phyloP scores from a whole-genome alignment of 2,113 vertebrate species.

The Gavia stellata region DNA sequence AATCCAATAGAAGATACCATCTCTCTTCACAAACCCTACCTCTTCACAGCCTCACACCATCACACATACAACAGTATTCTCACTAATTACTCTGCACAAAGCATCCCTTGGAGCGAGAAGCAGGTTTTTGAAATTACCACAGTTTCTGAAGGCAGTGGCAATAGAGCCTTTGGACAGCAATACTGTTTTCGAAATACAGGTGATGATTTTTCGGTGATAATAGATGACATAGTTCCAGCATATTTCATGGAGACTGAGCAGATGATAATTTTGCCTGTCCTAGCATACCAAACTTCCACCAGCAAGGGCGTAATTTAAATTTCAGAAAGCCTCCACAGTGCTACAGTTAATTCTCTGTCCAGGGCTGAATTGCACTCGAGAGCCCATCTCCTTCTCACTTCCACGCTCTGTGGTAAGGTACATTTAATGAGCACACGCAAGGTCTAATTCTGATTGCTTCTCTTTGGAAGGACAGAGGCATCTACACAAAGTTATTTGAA shows the following conservation, averaged over 20 bases:
- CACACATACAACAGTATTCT: background rate
- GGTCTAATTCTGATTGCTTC: background rate
- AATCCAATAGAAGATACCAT: background rate
- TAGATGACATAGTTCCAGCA: background rate
- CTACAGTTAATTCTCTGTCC: background rate
- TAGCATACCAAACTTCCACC: background rate
- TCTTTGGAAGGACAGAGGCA: background rate
- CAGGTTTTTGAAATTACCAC: background rate
- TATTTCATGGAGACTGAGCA: background rate
- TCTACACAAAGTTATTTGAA: background rate
- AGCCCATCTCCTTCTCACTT: background rate
- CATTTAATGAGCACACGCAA: background rate
- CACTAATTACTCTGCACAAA: background rate
- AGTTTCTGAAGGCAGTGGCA: background rate
- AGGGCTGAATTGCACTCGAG: accelerated
- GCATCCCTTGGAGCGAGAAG: background rate
- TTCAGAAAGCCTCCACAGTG: background rate
- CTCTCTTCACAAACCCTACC: background rate
- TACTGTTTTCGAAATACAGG: background rate
- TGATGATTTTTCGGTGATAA: background rate
- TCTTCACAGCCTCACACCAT: background rate
- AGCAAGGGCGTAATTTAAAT: background rate
- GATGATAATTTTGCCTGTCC: background rate
- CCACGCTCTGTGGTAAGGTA: background rate
- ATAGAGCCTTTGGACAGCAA: background rate